Percentiles rank a stretch among this genome's conserved stretches.
phyloP scores from a whole-genome alignment of 2,797 vertebrate genomes.

The Manis crassicaudata region DNA sequence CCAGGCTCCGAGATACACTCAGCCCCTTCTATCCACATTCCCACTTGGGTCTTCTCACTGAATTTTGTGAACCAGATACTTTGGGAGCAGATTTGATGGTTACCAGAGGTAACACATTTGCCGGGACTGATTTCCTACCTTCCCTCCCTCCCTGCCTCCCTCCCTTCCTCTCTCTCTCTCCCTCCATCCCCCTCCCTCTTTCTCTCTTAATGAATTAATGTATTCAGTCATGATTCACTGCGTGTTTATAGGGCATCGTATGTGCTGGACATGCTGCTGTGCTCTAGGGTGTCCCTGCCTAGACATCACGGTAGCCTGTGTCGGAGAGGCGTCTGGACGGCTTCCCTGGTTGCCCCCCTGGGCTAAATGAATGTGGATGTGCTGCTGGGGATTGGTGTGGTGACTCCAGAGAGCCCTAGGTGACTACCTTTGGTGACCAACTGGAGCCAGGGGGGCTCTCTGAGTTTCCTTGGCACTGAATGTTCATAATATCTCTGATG shows the following conservation, averaged over 20 bases:
- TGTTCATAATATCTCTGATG: background rate
- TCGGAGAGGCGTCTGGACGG: background rate
- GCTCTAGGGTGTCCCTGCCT: too few species aligned
- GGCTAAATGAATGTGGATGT: background rate
- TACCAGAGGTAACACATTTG: background rate
- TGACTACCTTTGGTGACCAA: background rate
- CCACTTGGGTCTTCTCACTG: background rate
- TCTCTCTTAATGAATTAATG: background rate
- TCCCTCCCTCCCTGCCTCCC: accelerated
- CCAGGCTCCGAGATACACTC: background rate
- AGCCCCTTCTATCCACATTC: background rate
- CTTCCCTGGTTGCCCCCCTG: background rate
- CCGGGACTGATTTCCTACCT: background rate
- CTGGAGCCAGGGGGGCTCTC: background rate
- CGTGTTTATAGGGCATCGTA: background rate
- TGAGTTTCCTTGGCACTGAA: background rate
- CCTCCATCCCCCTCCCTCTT: accelerated
- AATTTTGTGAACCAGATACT: background rate
- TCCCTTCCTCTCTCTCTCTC: accelerated
- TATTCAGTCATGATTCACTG: background rate
- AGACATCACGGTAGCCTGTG: too few species aligned
- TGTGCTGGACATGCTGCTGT: too few species aligned
- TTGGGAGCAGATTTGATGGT: background rate
- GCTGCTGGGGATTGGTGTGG: background rate
- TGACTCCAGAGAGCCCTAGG: background rate